Conservation (phyloP, 2,888 invertebrate genomes). For the Invenusta paracnida region DNA sequence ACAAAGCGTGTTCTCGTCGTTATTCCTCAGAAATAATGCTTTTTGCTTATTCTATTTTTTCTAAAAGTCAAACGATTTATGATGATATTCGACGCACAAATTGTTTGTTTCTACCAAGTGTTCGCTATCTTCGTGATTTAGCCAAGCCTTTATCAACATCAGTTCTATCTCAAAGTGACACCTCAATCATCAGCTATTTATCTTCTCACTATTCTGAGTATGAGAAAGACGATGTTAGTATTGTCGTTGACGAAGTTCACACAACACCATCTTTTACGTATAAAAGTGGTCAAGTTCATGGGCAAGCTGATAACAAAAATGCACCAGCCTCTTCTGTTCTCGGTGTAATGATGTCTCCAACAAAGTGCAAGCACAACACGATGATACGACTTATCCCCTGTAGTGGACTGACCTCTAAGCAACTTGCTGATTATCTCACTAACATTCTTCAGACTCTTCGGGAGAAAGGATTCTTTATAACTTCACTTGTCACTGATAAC, state of each 20-base stretch:
- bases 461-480: background rate
- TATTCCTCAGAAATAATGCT: slow-evolving; percentile 7
- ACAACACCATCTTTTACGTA: background rate
- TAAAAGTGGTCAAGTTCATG: slow-evolving; percentile 8
- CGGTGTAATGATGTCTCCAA: background rate
- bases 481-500: background rate
- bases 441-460: background rate
- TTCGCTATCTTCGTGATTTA: slow-evolving; percentile 5
- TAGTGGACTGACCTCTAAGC: background rate
- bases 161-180: background rate
- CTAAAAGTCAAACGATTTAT: slow-evolving; percentile 11
- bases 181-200: background rate
- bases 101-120: background rate
- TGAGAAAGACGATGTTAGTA: background rate
- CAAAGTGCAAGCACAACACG: background rate
- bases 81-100: background rate
- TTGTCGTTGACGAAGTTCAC: slow-evolving; percentile 20
- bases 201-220: background rate
- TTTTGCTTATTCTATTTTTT: background rate
- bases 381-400: background rate
- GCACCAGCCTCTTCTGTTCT: background rate
- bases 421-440: background rate
- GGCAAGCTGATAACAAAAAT: background rate
- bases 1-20: background rate
- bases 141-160: background rate